Conservation (phyloP, 2,797 vertebrate genomes). For the Clarias platycephalus region DNA sequence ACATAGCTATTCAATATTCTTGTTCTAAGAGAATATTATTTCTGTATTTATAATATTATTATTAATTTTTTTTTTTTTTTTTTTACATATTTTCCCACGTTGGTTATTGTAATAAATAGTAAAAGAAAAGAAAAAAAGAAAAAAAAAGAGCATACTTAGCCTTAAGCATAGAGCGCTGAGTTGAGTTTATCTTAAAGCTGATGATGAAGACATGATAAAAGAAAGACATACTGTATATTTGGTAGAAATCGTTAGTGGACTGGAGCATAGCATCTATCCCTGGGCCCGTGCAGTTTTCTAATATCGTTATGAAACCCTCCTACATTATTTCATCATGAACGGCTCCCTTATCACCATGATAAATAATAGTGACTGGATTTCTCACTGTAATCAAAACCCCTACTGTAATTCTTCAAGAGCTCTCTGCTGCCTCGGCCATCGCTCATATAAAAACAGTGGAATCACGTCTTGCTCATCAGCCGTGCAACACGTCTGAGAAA, state of each 20-base stretch:
- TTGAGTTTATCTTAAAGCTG: slow-evolving; percentile 14
- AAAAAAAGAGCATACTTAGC: background rate
- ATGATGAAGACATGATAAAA: slow-evolving; percentile 13
- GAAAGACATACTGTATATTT: slow-evolving; percentile 5
- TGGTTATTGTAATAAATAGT: background rate
- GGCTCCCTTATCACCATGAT: slow-evolving; percentile 34
- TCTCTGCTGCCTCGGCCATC: slow-evolving; percentile 13
- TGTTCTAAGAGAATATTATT: background rate
- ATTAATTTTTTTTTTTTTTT: no score
- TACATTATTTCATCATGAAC: slow-evolving; percentile 46
- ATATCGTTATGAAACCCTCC: slow-evolving; percentile 30
- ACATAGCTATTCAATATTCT: background rate
- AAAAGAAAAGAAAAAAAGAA: background rate
- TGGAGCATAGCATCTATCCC: slow-evolving; percentile 7
- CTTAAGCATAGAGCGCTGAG: background rate
- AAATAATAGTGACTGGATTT: slow-evolving; percentile 43
- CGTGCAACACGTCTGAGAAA: slow-evolving; percentile 40
- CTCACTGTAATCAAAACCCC: slow-evolving; percentile 42
- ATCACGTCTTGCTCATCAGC: slow-evolving; percentile 45
- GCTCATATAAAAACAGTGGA: slow-evolving; percentile 51
- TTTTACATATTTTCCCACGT: background rate
- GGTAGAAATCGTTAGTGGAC: slow-evolving; percentile 10
- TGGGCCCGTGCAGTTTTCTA: background rate
- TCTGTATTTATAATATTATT: background rate
- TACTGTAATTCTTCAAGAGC: slow-evolving; percentile 42